phyloP scores from a whole-genome alignment of 2,888 invertebrate genomes.

The Drepana falcataria region DNA sequence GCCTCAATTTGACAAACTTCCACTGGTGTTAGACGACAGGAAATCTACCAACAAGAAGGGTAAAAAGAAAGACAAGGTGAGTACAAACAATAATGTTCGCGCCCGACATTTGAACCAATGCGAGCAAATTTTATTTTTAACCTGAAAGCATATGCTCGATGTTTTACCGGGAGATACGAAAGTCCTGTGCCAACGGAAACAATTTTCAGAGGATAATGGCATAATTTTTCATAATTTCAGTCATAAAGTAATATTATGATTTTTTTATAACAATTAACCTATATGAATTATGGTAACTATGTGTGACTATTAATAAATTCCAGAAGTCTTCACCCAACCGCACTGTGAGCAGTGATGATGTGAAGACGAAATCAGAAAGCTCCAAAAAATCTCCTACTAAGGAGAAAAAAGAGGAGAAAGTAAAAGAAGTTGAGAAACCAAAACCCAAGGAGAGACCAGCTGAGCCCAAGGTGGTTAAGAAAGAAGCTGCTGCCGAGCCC shows the following conservation, averaged over 20 bases:
- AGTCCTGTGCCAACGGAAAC: constrained; percentile 4
- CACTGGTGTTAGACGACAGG: constrained; percentile 80
- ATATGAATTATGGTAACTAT: neutral
- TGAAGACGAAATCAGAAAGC: constrained; percentile 78
- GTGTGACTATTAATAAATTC: constrained; percentile 15
- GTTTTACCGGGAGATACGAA: constrained; percentile 36
- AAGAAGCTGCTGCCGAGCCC: constrained; percentile 56
- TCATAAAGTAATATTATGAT: neutral
- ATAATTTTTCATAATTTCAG: neutral
- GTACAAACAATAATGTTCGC: constrained; percentile 37
- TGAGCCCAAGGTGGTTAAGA: constrained; percentile 57
- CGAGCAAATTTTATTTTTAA: constrained; percentile 75
- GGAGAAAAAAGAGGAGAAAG: constrained; percentile 79
- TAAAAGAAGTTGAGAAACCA: constrained; percentile 68
- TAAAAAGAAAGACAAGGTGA: constrained; percentile 85
- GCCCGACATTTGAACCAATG: constrained; percentile 39
- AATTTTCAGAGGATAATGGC: neutral
- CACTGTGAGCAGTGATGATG: constrained; percentile 70
- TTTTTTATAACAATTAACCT: constrained; percentile 1
- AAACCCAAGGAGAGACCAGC: constrained; percentile 62
- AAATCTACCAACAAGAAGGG: constrained; percentile 83
- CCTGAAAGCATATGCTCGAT: constrained; percentile 60
- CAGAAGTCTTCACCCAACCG: constrained; percentile 83
- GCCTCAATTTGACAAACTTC: constrained; percentile 87
- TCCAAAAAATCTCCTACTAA: constrained; percentile 77